Percentiles rank a stretch among this genome's conserved stretches.
phyloP scores from a whole-genome alignment of 2,888 invertebrate species.

The Nephrotoma flavescens region DNA sequence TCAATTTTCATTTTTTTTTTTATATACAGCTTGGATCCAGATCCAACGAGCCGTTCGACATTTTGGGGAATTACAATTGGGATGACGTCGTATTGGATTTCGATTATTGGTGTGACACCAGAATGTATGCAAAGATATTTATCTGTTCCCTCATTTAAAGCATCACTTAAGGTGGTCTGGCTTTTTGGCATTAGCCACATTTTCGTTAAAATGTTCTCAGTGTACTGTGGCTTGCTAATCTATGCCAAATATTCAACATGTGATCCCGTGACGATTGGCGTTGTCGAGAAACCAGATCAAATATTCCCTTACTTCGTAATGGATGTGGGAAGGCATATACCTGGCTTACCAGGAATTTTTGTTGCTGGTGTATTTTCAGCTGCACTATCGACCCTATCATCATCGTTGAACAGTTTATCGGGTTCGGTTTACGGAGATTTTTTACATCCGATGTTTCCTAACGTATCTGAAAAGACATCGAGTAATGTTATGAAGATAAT shows the following conservation, averaged over 20 bases:
- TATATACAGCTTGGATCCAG: background rate
- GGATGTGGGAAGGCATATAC: conserved; percentile 25
- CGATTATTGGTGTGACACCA: background rate
- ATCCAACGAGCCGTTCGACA: background rate
- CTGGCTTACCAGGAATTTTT: conserved; percentile 32
- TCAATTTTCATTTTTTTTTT: background rate
- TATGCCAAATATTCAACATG: conserved; percentile 21
- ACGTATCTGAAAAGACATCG: conserved; percentile 21
- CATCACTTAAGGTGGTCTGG: conserved; percentile 33
- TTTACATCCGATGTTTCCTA: conserved; percentile 22
- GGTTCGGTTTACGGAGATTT: conserved; percentile 36
- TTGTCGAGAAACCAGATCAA: conserved; percentile 16
- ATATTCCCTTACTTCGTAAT: conserved; percentile 20
- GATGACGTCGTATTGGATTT: background rate
- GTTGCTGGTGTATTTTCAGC: conserved; percentile 37
- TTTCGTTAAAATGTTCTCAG: background rate
- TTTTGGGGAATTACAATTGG: background rate
- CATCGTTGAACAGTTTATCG: conserved; percentile 36
- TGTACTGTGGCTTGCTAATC: conserved; percentile 30
- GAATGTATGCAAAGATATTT: background rate
- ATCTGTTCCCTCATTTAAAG: background rate
- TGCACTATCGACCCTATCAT: conserved; percentile 32
- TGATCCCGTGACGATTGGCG: conserved; percentile 30
- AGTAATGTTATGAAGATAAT: conserved; percentile 21
- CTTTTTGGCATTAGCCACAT: conserved; percentile 17